phyloP scores from a whole-genome alignment of 37 sponge, comb jelly and placozoan species.

The Corticium candelabrum region DNA sequence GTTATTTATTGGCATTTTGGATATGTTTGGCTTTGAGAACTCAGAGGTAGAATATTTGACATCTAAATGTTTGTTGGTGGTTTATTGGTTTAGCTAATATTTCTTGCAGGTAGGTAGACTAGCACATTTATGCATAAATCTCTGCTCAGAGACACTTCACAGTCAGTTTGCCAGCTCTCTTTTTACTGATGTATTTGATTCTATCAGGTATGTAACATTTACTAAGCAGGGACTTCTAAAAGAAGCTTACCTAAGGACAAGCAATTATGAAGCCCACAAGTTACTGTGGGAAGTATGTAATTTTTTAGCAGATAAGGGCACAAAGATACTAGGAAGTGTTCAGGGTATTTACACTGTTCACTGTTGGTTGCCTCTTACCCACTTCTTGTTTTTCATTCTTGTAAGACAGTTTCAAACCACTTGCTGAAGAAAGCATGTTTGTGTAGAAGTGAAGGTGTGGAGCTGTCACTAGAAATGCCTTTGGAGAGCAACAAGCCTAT shows the following conservation, averaged over 20 bases:
- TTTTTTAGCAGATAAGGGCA: too few species aligned
- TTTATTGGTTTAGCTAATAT: neutral
- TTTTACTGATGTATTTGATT: conserved; percentile 12
- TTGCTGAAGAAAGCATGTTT: too few species aligned
- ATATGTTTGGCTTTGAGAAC: conserved; percentile 71
- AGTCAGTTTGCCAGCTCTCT: conserved; percentile 28
- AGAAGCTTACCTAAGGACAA: too few species aligned
- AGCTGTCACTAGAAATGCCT: neutral
- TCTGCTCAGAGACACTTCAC: conserved; percentile 49
- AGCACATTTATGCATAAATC: conserved; percentile 67
- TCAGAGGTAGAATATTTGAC: conserved; percentile 42
- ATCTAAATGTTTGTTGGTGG: too few species aligned
- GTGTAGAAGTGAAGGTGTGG: neutral
- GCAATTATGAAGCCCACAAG: too few species aligned
- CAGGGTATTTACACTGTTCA: too few species aligned
- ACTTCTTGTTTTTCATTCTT: too few species aligned
- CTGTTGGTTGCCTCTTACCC: too few species aligned
- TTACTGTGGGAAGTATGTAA: too few species aligned
- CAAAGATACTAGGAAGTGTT: too few species aligned
- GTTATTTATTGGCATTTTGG: conserved; percentile 22
- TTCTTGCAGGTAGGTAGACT: conserved; percentile 40
- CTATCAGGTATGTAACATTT: neutral
- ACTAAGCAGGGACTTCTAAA: too few species aligned
- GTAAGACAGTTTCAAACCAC: too few species aligned
- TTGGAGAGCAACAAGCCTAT: neutral